Percentiles rank a stretch among this genome's conserved stretches.
These are phyloP conservation scores for Hymenopus coronatus DNA, from an alignment of 2,888 invertebrate species.

Conservation along the genomic window DNA sequence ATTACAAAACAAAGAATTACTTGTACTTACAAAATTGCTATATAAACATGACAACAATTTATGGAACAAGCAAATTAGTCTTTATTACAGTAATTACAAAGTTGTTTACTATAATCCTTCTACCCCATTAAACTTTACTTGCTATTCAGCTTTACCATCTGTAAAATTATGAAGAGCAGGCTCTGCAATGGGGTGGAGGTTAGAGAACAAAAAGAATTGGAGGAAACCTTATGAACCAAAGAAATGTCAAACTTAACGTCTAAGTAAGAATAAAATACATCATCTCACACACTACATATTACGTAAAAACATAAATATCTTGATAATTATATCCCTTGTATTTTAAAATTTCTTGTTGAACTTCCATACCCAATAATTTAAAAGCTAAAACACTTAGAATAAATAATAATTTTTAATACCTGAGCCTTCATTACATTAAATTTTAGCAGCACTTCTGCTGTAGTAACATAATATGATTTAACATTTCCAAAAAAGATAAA, in stretches of 20 bases:
- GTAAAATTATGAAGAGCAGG: neutral
- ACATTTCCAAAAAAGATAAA: neutral
- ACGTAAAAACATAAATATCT: neutral
- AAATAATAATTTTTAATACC: neutral
- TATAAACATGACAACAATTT: neutral
- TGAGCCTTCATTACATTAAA: neutral
- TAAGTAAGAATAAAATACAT: neutral
- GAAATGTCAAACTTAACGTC: neutral
- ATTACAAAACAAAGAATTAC: neutral
- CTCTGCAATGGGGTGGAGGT: neutral
- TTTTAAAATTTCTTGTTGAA: neutral
- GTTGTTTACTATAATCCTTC: neutral
- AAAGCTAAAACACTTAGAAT: neutral
- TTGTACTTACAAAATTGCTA: neutral
- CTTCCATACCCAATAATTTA: neutral
- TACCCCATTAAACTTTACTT: neutral
- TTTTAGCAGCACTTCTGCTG: neutral
- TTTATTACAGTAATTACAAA: neutral
- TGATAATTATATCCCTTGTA: neutral
- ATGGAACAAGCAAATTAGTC: neutral
- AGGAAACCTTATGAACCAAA: neutral
- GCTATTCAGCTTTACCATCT: neutral
- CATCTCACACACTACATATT: neutral
- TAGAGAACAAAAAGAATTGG: neutral
- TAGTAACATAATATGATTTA: neutral